These are phyloP conservation scores for Chymomyza procnemis DNA, from an alignment of 2,888 invertebrate genomes.

Conservation along the genomic window DNA sequence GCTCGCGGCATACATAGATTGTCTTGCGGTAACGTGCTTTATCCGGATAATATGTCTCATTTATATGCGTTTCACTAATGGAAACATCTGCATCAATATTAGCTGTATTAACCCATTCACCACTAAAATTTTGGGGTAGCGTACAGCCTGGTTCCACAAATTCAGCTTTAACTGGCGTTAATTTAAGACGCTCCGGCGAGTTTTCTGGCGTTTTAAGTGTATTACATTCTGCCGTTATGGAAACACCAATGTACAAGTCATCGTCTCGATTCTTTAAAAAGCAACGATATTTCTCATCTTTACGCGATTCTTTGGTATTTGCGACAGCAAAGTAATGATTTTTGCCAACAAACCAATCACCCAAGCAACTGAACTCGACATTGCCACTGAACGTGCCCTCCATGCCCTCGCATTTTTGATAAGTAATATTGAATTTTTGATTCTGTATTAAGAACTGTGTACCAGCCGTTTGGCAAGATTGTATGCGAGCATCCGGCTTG, in stretches of 20 bases:
- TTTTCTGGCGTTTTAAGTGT: conserved; percentile 95
- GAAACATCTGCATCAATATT: conserved; percentile 96
- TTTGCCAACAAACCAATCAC: conserved; percentile 96
- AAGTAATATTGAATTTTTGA: conserved; percentile 97
- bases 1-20: conserved; percentile 96
- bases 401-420: conserved; percentile 93
- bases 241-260: conserved; percentile 93
- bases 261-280: conserved; percentile 96
- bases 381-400: conserved; percentile 93
- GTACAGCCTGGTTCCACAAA: conserved; percentile 94
- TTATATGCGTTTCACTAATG: conserved; percentile 97
- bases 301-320: conserved; percentile 96
- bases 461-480: conserved; percentile 96
- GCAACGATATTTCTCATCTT: conserved; percentile 96
- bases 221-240: conserved; percentile 95
- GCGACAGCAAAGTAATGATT: conserved; percentile 98
- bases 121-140: conserved; percentile 94
- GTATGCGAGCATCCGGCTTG: conserved; percentile 91
- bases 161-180: conserved; percentile 93
- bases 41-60: conserved; percentile 96
- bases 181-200: conserved; percentile 91
- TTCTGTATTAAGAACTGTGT: conserved; percentile 97
- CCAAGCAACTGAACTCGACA: conserved; percentile 94
- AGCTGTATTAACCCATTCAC: conserved; percentile 98
- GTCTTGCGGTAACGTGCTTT: conserved; percentile 91